A percentile compares a stretch with the other conserved stretches of the same genome.
phyloP scores from a whole-genome alignment of 2,113 vertebrate genomes.

The Anguilla rostrata region DNA sequence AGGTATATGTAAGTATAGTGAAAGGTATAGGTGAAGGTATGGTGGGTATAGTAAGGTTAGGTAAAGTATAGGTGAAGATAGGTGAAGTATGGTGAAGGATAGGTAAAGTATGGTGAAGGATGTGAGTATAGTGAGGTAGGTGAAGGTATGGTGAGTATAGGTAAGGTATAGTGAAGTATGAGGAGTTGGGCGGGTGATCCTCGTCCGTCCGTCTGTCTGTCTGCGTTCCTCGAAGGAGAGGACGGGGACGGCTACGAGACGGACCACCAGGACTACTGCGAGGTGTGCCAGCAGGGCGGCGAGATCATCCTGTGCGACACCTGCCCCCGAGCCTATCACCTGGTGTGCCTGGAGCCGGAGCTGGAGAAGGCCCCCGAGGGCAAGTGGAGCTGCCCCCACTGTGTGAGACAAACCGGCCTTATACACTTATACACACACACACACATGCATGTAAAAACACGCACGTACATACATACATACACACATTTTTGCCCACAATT shows the following conservation, averaged over 20 bases:
- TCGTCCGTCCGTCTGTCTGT: not conserved
- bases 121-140: no score
- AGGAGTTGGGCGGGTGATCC: not conserved
- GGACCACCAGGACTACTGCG: slow-evolving; percentile 98
- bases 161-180: not conserved
- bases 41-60: no score
- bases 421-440: not conserved
- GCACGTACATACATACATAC: not conserved
- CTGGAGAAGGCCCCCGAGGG: slow-evolving; percentile 96
- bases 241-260: slow-evolving; percentile 97
- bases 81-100: no score
- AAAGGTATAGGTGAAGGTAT: no score
- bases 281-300: slow-evolving; percentile 97
- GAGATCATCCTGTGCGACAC: slow-evolving; percentile 98
- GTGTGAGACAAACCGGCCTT: slow-evolving; percentile 72
- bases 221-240: slow-evolving; percentile 70
- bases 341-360: slow-evolving; percentile 95
- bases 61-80: no score
- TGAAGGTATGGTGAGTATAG: no score
- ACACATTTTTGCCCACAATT: not conserved
- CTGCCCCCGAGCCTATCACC: slow-evolving; percentile 93
- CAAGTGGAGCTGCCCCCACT: slow-evolving; percentile 98
- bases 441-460: not conserved
- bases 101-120: no score
- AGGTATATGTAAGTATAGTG: no score